phyloP scores from a whole-genome alignment of 2,113 vertebrate genomes.

The Cisticola juncidis region DNA sequence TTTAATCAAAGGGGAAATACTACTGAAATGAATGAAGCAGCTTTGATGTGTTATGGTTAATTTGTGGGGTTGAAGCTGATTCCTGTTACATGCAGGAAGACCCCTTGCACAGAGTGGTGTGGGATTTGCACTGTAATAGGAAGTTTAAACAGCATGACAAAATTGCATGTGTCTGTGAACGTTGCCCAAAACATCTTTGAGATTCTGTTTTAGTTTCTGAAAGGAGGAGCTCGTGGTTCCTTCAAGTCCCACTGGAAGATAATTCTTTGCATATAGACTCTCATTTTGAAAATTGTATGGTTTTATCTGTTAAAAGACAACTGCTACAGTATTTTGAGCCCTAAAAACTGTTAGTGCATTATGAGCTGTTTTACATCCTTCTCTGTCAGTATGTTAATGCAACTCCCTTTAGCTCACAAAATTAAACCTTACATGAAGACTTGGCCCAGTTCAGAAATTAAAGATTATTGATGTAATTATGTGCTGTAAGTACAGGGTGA shows the following conservation, averaged over 20 bases:
- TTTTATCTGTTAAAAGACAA: background rate
- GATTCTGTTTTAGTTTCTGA: background rate
- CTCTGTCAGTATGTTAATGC: background rate
- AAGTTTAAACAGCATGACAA: background rate
- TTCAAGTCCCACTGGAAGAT: background rate
- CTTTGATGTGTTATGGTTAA: background rate
- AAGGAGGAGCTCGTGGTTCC: background rate
- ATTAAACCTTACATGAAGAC: accelerated
- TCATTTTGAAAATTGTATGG: background rate
- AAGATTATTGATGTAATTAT: background rate
- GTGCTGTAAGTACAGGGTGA: background rate
- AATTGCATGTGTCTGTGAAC: background rate
- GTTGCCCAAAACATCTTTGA: background rate
- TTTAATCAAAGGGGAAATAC: background rate
- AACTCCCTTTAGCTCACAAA: background rate
- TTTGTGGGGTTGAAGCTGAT: background rate
- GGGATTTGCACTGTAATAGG: background rate
- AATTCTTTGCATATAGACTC: background rate
- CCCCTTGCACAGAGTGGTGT: background rate
- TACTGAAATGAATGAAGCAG: background rate
- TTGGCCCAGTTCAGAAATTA: background rate
- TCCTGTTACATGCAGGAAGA: background rate
- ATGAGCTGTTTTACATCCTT: background rate
- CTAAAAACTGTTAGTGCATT: background rate
- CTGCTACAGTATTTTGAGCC: background rate